Conservation (phyloP, 2,888 invertebrate species). For the Caenorhabditis imperialis region DNA sequence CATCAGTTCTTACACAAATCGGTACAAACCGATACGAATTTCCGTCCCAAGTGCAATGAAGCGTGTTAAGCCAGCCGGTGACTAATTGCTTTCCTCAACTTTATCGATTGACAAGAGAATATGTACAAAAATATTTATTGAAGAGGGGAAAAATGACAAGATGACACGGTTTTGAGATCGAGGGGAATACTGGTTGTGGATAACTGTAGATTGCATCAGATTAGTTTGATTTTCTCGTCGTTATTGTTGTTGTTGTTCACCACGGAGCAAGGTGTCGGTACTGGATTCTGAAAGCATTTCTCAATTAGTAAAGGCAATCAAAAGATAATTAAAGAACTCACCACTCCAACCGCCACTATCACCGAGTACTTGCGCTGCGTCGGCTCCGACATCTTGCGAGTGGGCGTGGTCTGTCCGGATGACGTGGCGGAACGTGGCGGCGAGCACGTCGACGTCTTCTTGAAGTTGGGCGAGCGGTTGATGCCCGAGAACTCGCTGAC, state of each 20-base stretch:
- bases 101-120: too few relatives aligned
- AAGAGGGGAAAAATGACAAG: too few relatives aligned
- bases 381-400: constrained; percentile 9
- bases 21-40: too few relatives aligned
- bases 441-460: constrained; percentile 11
- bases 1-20: too few relatives aligned
- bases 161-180: too few relatives aligned
- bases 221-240: constrained; percentile 6
- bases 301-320: neutral
- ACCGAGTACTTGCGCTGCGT: constrained; percentile 5
- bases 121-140: too few relatives aligned
- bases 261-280: neutral
- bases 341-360: constrained; percentile 19
- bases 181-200: too few relatives aligned
- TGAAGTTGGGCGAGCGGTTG: constrained; percentile 36
- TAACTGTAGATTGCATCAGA: neutral
- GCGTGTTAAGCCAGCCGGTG: too few relatives aligned
- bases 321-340: neutral
- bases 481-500: constrained; percentile 44
- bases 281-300: constrained; percentile 1
- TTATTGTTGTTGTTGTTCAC: too few relatives aligned
- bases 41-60: too few relatives aligned
- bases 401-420: neutral
- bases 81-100: too few relatives aligned
- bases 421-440: neutral